A percentile compares a stretch with the other conserved stretches of the same genome.
Evolutionary conservation across 2,113 vertebrate genomes (phyloP).

Genomic region (Gnathonemus longibarbis): DNA sequence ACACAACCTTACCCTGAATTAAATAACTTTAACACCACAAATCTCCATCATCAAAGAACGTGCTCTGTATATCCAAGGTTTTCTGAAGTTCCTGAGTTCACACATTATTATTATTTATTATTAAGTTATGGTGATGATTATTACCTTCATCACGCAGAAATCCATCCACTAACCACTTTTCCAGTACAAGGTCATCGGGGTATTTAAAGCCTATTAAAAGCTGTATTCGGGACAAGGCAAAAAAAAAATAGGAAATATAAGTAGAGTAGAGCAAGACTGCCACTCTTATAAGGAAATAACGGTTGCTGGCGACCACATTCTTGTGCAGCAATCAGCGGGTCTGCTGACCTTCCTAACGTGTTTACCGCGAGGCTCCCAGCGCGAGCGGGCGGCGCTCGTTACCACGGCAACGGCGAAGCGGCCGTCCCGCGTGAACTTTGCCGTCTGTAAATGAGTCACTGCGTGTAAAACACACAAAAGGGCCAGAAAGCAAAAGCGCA

Average conservation of each 20-base stretch:
- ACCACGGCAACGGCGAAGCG: conserved; percentile 51
- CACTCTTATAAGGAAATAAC: neutral
- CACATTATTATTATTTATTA: neutral
- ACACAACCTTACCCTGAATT: neutral
- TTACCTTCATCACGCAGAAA: neutral
- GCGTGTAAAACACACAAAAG: conserved; percentile 10
- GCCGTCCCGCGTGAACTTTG: conserved; percentile 45
- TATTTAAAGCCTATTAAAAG: neutral
- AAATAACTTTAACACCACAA: neutral
- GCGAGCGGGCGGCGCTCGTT: conserved; percentile 35
- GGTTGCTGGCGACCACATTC: neutral
- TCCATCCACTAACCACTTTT: neutral
- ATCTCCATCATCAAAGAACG: neutral
- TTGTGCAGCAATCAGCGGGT: neutral
- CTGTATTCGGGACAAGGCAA: neutral
- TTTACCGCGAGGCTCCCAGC: neutral
- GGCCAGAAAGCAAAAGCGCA: neutral
- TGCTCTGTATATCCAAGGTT: neutral
- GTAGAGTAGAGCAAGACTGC: neutral
- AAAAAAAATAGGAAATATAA: neutral
- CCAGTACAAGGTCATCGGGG: neutral
- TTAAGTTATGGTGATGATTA: neutral
- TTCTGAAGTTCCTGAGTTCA: neutral
- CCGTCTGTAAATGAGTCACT: conserved; percentile 49
- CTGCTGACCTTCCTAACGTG: neutral